Evolutionary conservation across 1,140 invertebrate species (phyloP), one percentile per base, ranked within the genome.

Genomic region (Neodiprion pinetum): DNA sequence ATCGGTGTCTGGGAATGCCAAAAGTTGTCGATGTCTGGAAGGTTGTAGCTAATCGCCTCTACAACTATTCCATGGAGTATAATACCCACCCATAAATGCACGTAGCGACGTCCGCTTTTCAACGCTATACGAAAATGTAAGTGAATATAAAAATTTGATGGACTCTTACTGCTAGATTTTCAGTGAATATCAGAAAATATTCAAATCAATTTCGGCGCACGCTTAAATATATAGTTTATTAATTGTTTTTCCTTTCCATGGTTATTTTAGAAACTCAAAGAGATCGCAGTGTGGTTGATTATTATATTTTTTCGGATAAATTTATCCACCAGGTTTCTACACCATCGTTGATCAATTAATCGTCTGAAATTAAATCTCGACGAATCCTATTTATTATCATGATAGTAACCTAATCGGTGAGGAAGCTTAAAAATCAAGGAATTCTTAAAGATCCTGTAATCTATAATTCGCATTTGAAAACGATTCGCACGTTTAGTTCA

Each of bases 1-100:
- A 95, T 85, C 4, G 93, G 92, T 1, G 93, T 92, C 86, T 94
- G 93, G 9, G 93, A 92, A 84, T 95, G 93, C 94, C 94, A 95
- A 83, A 95, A 95, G 83, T 94, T 95, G 82, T 95, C 93, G 0
- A 93, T 89, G 77, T 93, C 92, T 0, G 93, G 88, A 50, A 91
- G 78, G 77, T 89, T 87, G 80, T 93, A 93, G 72, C 88, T 90
- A n/a, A 93, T 79, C 72, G 84, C 84, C 86, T 94, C 93, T 8
- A 93, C 87, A 7, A 90, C 88, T 9, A 93, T 76, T 10, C 94
- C 94, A 83, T 95, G 93, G 7, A 94, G 79, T 72, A 94, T 82
- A 4, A 91, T 91, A 5, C 87, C 91, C 21, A 94, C 78, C 94
- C 94, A 95, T 53, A 95, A 87, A 81, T 92, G 94, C 1, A 90